A percentile compares a stretch with the other conserved stretches of the same genome.
These are phyloP conservation scores for Tillus elongatus DNA, from an alignment of 2,888 invertebrate genomes.

Conservation along the genomic window DNA sequence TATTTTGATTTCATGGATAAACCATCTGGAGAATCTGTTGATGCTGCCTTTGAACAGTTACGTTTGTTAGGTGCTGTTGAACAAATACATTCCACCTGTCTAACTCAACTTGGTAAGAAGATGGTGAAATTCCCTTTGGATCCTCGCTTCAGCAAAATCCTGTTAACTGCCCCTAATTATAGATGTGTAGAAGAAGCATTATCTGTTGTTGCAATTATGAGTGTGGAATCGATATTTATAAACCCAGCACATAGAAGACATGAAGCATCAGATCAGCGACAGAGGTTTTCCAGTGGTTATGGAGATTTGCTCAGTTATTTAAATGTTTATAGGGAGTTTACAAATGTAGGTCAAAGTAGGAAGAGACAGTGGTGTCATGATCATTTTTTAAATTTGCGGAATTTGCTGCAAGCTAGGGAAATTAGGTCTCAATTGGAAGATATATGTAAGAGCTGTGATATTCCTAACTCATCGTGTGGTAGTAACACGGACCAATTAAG, in stretches of 20 bases:
- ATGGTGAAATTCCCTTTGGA: constrained; percentile 91
- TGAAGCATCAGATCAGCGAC: constrained; percentile 60
- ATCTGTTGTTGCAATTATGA: constrained; percentile 77
- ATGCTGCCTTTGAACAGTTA: constrained; percentile 55
- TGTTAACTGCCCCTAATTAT: constrained; percentile 67
- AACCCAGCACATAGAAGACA: constrained; percentile 67
- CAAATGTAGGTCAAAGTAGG: constrained; percentile 51
- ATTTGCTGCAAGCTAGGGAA: constrained; percentile 70
- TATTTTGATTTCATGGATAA: constrained; percentile 87
- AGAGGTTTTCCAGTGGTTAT: constrained; percentile 73
- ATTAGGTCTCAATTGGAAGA: constrained; percentile 71
- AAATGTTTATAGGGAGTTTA: constrained; percentile 77
- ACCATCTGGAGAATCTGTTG: constrained; percentile 64
- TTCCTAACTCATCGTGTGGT: constrained; percentile 57
- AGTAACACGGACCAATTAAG: constrained; percentile 55
- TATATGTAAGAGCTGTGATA: constrained; percentile 50
- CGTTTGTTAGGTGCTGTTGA: constrained; percentile 65
- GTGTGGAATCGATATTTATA: constrained; percentile 78
- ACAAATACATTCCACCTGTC: constrained; percentile 46
- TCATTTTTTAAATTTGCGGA: constrained; percentile 75
- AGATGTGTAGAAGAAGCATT: constrained; percentile 74
- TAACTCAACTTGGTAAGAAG: constrained; percentile 71
- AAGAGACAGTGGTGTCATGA: constrained; percentile 83
- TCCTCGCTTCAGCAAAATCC: constrained; percentile 75
- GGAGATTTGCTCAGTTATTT: constrained; percentile 90